Evolutionary conservation across 2,888 invertebrate genomes (phyloP).

Genomic region (Leucoma salicis): DNA sequence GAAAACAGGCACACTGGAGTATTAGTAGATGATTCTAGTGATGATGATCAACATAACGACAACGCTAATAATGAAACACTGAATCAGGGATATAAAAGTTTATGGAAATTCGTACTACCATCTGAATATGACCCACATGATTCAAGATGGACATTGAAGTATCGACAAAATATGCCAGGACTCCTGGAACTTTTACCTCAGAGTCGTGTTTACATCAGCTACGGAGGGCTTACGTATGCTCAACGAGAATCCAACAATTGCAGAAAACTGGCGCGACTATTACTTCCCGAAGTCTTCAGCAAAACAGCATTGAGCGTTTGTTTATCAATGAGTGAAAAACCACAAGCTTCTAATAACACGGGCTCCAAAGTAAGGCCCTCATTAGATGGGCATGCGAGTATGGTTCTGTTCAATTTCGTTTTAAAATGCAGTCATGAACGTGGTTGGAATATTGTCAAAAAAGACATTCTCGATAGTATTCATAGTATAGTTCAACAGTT

Average conservation of each 20-base stretch:
- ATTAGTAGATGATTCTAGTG: too few species aligned
- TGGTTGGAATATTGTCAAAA: slow-evolving; percentile 11
- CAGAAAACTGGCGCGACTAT: not conserved
- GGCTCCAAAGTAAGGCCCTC: not conserved
- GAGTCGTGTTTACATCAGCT: not conserved
- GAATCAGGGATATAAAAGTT: too few species aligned
- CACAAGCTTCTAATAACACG: not conserved
- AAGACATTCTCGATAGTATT: slow-evolving; percentile 5
- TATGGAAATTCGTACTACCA: not conserved
- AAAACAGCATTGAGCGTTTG: not conserved
- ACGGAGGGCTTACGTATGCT: not conserved
- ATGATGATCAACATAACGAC: too few species aligned
- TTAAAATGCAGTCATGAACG: slow-evolving; percentile 7
- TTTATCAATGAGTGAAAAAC: not conserved
- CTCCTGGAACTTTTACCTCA: not conserved
- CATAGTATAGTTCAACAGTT: not conserved
- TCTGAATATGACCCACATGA: not conserved
- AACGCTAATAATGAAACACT: too few species aligned
- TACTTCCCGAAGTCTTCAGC: not conserved
- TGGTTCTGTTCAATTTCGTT: slow-evolving; percentile 5
- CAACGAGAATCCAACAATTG: not conserved
- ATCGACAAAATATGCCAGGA: not conserved
- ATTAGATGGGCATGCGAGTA: not conserved
- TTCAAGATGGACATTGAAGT: slow-evolving; percentile 1
- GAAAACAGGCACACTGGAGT: too few species aligned